Conservation (phyloP, 2,113 vertebrate genomes). For the Nycticryphes semicollaris region DNA sequence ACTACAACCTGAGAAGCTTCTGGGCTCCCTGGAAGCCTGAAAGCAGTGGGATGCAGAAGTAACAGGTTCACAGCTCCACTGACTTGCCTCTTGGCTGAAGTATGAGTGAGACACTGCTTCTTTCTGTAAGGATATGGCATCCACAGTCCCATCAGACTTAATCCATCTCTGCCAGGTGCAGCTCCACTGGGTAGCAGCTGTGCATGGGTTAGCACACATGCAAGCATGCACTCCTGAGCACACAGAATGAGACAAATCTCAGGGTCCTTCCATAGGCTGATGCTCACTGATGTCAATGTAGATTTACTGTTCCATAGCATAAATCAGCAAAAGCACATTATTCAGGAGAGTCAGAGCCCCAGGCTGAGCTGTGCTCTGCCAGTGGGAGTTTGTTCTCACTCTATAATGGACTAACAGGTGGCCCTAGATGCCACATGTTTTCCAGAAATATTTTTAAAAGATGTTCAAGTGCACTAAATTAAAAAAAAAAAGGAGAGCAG, state of each 20-base stretch:
- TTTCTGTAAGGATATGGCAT: background rate
- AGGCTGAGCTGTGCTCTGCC: background rate
- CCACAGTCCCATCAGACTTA: background rate
- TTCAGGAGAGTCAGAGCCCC: background rate
- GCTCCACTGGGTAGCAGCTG: background rate
- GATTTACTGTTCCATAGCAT: background rate
- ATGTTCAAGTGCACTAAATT: background rate
- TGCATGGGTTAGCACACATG: background rate
- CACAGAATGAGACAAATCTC: background rate
- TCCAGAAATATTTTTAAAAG: constrained; percentile 27
- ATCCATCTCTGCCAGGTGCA: background rate
- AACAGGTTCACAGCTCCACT: background rate
- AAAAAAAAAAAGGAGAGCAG: background rate
- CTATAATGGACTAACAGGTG: constrained; percentile 43
- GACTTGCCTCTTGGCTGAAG: background rate
- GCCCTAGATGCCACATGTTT: background rate
- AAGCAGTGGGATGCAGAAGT: background rate
- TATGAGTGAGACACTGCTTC: background rate
- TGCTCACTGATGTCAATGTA: background rate
- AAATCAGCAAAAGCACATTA: background rate
- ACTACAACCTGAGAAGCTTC: background rate
- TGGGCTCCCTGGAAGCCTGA: background rate
- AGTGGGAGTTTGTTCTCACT: background rate
- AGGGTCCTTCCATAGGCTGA: background rate
- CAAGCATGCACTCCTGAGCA: background rate